These are phyloP conservation scores for Drosophila sucinea DNA, from an alignment of 1,140 invertebrate genomes.

Conservation along the genomic window DNA sequence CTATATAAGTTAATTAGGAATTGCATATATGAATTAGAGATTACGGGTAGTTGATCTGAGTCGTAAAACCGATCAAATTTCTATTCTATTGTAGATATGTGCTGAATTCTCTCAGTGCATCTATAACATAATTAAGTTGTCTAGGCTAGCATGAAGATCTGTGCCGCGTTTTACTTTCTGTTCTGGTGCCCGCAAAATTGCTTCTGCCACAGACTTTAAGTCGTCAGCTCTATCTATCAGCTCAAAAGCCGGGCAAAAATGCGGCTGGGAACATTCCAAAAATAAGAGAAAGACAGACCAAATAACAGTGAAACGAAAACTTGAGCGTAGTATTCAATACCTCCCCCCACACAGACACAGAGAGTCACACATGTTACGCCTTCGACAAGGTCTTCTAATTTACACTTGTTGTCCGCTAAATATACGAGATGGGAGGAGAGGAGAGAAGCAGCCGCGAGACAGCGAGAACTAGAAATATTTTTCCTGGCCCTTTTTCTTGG, in stretches of 20 bases:
- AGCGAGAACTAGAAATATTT: constrained; percentile 40
- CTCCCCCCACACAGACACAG: constrained; percentile 20
- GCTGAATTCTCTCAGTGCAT: constrained; percentile 8
- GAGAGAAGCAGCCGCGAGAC: background rate
- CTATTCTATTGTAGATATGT: too few relatives aligned
- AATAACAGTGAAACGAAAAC: constrained; percentile 47
- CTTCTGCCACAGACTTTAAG: constrained; percentile 15
- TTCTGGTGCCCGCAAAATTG: constrained; percentile 33
- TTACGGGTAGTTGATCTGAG: too few relatives aligned
- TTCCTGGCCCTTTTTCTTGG: constrained; percentile 50
- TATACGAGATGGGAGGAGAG: background rate
- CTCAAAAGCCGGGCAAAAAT: constrained; percentile 65
- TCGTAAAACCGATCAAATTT: too few relatives aligned
- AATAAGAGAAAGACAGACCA: constrained; percentile 1
- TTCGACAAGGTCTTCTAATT: constrained; percentile 53
- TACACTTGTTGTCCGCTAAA: constrained; percentile 58
- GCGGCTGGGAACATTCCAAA: constrained; percentile 44
- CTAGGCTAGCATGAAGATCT: constrained; percentile 68
- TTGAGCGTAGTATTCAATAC: constrained; percentile 32
- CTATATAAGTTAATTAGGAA: too few relatives aligned
- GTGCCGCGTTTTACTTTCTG: constrained; percentile 70
- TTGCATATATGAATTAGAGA: too few relatives aligned
- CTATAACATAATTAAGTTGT: constrained; percentile 66
- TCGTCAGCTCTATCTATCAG: constrained; percentile 14
- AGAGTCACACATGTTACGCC: constrained; percentile 36